Conservation (phyloP, 2,888 invertebrate species). For the Galerucella calmariensis region DNA sequence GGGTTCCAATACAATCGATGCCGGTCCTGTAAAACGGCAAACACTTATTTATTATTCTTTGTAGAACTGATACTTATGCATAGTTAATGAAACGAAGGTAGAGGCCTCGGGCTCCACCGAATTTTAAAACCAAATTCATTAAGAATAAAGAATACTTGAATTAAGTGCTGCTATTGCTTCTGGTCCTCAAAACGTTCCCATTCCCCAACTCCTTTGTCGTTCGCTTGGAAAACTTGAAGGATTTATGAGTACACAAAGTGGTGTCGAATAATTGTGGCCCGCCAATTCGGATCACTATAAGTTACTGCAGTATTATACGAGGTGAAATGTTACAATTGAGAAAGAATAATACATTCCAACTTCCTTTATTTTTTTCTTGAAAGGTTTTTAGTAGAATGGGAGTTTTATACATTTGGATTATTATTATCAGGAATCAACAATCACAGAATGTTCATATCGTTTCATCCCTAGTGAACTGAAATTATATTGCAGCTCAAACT, state of each 20-base stretch:
- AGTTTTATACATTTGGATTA: no score
- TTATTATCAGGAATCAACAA: no score
- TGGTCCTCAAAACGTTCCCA: neutral
- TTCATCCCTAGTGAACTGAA: no score
- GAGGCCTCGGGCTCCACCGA: neutral
- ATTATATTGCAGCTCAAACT: no score
- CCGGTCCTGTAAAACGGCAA: neutral
- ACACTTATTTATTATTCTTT: neutral
- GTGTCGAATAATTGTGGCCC: conserved; percentile 8
- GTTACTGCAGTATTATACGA: conserved; percentile 11
- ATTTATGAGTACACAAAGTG: conserved; percentile 15
- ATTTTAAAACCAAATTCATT: conserved; percentile 30
- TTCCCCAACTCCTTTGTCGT: neutral
- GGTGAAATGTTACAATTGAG: neutral
- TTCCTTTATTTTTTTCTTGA: no score
- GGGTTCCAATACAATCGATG: neutral
- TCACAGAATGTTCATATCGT: no score
- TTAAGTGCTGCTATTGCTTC: conserved; percentile 18
- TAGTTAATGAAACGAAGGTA: conserved; percentile 14
- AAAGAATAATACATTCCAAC: neutral
- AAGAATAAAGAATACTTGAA: conserved; percentile 25
- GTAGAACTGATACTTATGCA: conserved; percentile 5
- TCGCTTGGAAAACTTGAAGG: conserved; percentile 1
- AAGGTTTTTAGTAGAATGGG: no score
- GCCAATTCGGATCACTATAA: conserved; percentile 8